phyloP scores from a whole-genome alignment of 2,113 vertebrate genomes.

The Menidia beryllina region DNA sequence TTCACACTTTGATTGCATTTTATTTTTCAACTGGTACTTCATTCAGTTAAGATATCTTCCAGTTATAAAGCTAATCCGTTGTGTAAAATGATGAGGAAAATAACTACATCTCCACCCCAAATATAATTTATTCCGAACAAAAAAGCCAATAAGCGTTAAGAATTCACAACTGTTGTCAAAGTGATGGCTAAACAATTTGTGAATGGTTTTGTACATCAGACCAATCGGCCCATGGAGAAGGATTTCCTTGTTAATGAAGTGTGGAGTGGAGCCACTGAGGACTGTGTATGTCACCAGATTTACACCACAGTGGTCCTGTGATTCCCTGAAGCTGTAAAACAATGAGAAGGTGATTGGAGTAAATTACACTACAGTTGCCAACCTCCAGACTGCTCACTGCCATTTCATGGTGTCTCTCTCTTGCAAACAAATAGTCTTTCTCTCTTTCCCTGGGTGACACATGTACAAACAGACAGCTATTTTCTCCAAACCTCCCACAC shows the following conservation, averaged over 20 bases:
- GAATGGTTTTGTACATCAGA: constrained; percentile 49
- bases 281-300: constrained; percentile 67
- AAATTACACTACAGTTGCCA: constrained; percentile 71
- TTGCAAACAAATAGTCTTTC: constrained; percentile 46
- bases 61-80: constrained; percentile 10
- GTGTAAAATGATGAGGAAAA: constrained; percentile 1
- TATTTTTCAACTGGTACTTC: too few species aligned
- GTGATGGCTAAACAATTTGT: constrained; percentile 39
- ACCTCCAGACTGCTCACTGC: constrained; percentile 52
- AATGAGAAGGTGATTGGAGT: constrained; percentile 75
- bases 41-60: not conserved
- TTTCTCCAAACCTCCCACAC: constrained; percentile 43
- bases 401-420: constrained; percentile 43
- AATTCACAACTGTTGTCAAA: constrained; percentile 9
- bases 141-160: constrained; percentile 21
- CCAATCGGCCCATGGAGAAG: constrained; percentile 61
- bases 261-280: constrained; percentile 60
- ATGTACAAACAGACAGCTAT: constrained; percentile 25
- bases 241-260: constrained; percentile 76
- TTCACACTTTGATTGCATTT: too few species aligned
- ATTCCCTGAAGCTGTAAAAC: constrained; percentile 75
- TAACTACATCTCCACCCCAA: not conserved
- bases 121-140: constrained; percentile 13
- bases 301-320: constrained; percentile 50
- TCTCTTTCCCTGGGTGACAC: constrained; percentile 20